Conservation (phyloP, 2,888 invertebrate genomes). For the Sympetrum striolatum region DNA sequence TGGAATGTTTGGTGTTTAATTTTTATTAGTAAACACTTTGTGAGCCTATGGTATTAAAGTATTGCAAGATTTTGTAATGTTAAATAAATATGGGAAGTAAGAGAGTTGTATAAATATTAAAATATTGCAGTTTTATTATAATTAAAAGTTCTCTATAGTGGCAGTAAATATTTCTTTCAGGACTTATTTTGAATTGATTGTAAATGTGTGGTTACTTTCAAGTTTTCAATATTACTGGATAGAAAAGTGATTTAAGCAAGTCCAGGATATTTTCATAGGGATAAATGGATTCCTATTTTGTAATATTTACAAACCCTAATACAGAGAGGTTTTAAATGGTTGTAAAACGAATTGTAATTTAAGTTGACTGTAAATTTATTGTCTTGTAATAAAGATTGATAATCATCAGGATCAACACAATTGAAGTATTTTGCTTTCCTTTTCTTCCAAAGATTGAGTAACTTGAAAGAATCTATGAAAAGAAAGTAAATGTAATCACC, state of each 20-base stretch:
- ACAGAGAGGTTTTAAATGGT: not conserved
- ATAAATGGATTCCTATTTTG: constrained; percentile 34
- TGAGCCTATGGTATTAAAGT: not conserved
- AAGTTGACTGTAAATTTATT: constrained; percentile 26
- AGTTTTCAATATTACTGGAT: not conserved
- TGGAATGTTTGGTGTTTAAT: constrained; percentile 25
- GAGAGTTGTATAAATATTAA: not conserved
- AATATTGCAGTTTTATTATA: constrained; percentile 6
- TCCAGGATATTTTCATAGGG: constrained; percentile 37
- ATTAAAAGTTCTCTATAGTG: not conserved
- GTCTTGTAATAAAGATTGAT: constrained; percentile 32
- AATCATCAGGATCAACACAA: not conserved
- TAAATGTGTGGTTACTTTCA: constrained; percentile 1
- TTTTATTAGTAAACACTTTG: constrained; percentile 13
- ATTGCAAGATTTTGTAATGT: constrained; percentile 2
- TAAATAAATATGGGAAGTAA: not conserved
- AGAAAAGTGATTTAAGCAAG: constrained; percentile 9
- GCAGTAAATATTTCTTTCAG: not conserved
- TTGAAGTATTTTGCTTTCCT: not conserved
- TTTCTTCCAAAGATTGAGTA: not conserved
- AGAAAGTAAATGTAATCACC: no score
- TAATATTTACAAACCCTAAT: constrained; percentile 34
- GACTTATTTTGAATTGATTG: not conserved
- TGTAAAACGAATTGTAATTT: constrained; percentile 30
- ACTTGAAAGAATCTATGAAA: no score